phyloP scores from a whole-genome alignment of 2,113 vertebrate genomes.

The Sylvia atricapilla region DNA sequence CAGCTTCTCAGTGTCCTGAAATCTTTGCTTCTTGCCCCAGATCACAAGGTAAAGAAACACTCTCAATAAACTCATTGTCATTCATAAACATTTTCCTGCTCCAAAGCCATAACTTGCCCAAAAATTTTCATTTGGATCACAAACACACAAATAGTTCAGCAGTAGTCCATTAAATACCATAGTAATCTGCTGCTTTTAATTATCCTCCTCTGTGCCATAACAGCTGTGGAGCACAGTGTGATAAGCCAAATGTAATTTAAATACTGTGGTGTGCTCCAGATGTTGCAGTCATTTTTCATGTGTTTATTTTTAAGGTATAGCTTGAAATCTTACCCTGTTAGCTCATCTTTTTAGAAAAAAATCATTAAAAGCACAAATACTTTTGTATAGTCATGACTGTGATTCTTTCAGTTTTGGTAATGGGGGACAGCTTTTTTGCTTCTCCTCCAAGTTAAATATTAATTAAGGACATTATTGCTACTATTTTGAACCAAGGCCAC shows the following conservation, averaged over 20 bases:
- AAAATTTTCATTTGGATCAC: slow-evolving; percentile 44
- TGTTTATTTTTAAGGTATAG: slow-evolving; percentile 60
- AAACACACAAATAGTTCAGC: slow-evolving; percentile 70
- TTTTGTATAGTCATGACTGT: not conserved
- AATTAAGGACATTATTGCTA: slow-evolving; percentile 30
- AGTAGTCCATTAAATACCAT: slow-evolving; percentile 71
- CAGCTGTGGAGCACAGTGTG: slow-evolving; percentile 67
- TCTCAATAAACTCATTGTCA: slow-evolving; percentile 13
- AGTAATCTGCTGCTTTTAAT: slow-evolving; percentile 77
- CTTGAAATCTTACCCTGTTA: slow-evolving; percentile 3
- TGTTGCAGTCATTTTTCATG: slow-evolving; percentile 61
- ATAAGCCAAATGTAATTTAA: slow-evolving; percentile 73
- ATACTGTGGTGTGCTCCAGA: slow-evolving; percentile 66
- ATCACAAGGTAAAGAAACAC: not conserved
- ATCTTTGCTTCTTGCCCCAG: not conserved
- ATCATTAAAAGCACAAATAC: not conserved
- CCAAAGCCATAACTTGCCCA: slow-evolving; percentile 25
- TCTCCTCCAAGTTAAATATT: not conserved
- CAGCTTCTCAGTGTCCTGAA: not conserved
- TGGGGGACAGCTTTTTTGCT: not conserved
- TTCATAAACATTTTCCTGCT: not conserved
- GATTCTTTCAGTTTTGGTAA: not conserved
- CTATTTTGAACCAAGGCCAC: slow-evolving; percentile 32
- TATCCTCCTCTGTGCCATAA: slow-evolving; percentile 53
- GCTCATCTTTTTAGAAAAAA: not conserved